phyloP scores from a whole-genome alignment of 2,888 invertebrate species.

The Zele albiditarsus region DNA sequence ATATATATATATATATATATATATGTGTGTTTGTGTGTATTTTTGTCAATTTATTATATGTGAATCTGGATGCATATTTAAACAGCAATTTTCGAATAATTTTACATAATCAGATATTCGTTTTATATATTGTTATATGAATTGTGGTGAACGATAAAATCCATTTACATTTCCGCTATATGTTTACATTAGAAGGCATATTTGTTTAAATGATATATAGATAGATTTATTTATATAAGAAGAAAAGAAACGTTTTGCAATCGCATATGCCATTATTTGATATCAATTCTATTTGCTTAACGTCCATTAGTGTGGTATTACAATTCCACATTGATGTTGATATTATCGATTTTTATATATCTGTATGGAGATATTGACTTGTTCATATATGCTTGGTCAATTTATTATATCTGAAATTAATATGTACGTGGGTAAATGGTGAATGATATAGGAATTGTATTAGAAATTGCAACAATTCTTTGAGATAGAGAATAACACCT shows the following conservation, averaged over 20 bases:
- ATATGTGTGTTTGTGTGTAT: not conserved
- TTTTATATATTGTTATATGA: not conserved
- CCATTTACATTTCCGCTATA: not conserved
- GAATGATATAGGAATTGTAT: no score
- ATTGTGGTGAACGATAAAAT: not conserved
- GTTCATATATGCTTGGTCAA: no score
- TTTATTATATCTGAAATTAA: no score
- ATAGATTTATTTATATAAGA: not conserved
- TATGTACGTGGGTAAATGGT: no score
- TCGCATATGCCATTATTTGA: not conserved
- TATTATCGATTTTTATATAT: not conserved
- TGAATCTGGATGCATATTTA: not conserved
- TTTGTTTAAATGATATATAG: not conserved
- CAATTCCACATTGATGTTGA: not conserved
- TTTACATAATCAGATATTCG: constrained; percentile 6
- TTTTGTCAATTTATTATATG: not conserved
- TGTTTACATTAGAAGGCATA: not conserved
- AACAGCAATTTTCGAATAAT: not conserved
- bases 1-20: not conserved
- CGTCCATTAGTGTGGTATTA: not conserved
- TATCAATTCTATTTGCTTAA: not conserved
- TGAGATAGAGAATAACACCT: no score
- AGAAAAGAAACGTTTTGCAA: not conserved
- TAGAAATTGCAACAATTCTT: no score
- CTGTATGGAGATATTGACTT: no score